Evolutionary conservation across 2,888 invertebrate genomes (phyloP).

Genomic region (Catocala fraxini): DNA sequence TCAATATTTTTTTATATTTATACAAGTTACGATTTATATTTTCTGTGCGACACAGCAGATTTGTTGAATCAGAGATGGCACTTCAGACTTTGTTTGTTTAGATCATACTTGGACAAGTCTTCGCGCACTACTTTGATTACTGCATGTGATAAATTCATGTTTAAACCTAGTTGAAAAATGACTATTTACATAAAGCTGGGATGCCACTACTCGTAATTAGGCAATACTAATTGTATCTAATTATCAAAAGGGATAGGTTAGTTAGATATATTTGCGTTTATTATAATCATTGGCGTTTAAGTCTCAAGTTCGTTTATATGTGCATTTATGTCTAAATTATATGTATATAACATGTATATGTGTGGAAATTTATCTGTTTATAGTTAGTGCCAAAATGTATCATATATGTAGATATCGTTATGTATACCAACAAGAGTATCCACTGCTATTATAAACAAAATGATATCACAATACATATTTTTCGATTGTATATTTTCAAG

Average conservation of each 20-base stretch:
- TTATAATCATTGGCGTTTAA: conserved; percentile 32
- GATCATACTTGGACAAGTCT: conserved; percentile 23
- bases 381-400: conserved; percentile 65
- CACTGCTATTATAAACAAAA: conserved; percentile 16
- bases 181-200: conserved; percentile 22
- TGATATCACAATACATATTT: conserved; percentile 49
- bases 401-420: conserved; percentile 37
- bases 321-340: conserved; percentile 57
- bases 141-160: not conserved
- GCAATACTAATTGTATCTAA: conserved; percentile 45
- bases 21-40: conserved; percentile 37
- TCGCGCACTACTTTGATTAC: not conserved
- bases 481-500: conserved; percentile 53
- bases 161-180: not conserved
- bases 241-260: conserved; percentile 57
- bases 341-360: conserved; percentile 37
- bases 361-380: conserved; percentile 41
- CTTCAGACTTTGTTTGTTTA: conserved; percentile 32
- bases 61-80: conserved; percentile 19
- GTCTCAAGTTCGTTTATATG: conserved; percentile 31
- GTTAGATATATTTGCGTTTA: conserved; percentile 40
- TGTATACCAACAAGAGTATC: conserved; percentile 1
- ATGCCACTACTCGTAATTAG: conserved; percentile 31
- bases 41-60: conserved; percentile 23
- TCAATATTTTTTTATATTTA: conserved; percentile 49